Conservation (phyloP, 2,888 invertebrate species). For the Boloria selene region DNA sequence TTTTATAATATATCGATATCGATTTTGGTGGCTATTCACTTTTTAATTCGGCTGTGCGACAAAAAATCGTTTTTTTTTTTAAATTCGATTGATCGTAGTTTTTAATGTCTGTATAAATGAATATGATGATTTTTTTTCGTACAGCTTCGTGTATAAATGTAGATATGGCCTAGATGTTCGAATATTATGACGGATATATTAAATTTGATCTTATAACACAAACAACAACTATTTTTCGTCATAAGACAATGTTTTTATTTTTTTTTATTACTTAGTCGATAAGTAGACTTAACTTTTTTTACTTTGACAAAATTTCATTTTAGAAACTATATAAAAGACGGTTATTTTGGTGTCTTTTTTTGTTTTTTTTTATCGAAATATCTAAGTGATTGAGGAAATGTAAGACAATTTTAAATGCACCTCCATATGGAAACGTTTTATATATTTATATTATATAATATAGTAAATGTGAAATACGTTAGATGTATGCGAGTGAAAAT, state of each 20-base stretch:
- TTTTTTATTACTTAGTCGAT: constrained; percentile 17
- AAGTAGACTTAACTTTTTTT: constrained; percentile 11
- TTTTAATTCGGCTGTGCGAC: constrained; percentile 23
- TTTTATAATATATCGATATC: constrained; percentile 24
- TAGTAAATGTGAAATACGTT: constrained; percentile 32
- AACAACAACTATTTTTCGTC: neutral
- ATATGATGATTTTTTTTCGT: constrained; percentile 22
- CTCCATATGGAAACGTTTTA: constrained; percentile 1
- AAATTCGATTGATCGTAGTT: constrained; percentile 22
- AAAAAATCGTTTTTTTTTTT: constrained; percentile 21
- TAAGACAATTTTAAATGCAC: neutral
- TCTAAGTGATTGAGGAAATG: neutral
- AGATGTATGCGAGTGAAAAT: constrained; percentile 26
- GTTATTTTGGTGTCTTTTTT: neutral
- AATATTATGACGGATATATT: neutral
- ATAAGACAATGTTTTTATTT: neutral
- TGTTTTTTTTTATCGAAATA: neutral
- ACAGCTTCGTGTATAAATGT: constrained; percentile 35
- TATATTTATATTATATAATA: constrained; percentile 22
- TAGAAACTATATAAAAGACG: neutral
- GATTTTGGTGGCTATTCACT: constrained; percentile 7
- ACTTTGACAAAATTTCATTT: constrained; percentile 12
- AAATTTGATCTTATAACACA: neutral
- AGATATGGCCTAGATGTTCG: constrained; percentile 30
- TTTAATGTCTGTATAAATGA: constrained; percentile 34